Base-by-base conservation (phyloP, 2,888 invertebrate genomes). In the Tanytarsus gracilentus region DNA sequence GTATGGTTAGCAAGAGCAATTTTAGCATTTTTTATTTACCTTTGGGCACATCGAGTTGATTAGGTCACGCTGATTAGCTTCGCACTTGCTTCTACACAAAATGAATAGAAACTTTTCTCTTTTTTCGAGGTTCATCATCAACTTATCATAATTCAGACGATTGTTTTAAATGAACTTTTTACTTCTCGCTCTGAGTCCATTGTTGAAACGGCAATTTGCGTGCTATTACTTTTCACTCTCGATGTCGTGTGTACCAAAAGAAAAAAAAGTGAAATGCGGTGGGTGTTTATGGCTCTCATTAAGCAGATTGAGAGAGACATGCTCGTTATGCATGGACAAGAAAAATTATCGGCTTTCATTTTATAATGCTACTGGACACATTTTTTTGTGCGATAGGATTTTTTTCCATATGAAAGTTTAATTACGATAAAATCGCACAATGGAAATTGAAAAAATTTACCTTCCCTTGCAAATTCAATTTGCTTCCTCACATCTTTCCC, bases 21-120 rank as follows among this genome's bases (percentile, higher is more conserved):
- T 33, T 5, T 36, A 6, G n/a, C 16, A n/a, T 36, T 36, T 16
- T 36, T 36, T 36, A n/a, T 14, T 36, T 14, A 36, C 36, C n/a
- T 36, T 16, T 36, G 18, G 18, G 21, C 23, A 8, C 11, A 21
- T 18, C n/a, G 6, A 14, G 14, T 14, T 44, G 21, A 21, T 44
- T 44, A 44, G 44, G 44, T 44, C 44, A 44, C 21, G 44, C 44
- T 23, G 44, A 44, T 21, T 44, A 44, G 23, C n/a, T n/a, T 23
- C 44, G 18, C 44, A 18, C 44, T 44, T 44, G 11, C 18, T 16
- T n/a, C n/a, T n/a, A n/a, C n/a, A n/a, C n/a, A n/a, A n/a, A 21
- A 18, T 11, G 23, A 44, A 18, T 44, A 44, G 44, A 44, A 44
- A 44, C 16, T 16, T 44, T 8, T 16, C 23, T 44, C 23, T 5